Conservation (phyloP, 2,113 vertebrate species). For the Callorhinus ursinus region DNA sequence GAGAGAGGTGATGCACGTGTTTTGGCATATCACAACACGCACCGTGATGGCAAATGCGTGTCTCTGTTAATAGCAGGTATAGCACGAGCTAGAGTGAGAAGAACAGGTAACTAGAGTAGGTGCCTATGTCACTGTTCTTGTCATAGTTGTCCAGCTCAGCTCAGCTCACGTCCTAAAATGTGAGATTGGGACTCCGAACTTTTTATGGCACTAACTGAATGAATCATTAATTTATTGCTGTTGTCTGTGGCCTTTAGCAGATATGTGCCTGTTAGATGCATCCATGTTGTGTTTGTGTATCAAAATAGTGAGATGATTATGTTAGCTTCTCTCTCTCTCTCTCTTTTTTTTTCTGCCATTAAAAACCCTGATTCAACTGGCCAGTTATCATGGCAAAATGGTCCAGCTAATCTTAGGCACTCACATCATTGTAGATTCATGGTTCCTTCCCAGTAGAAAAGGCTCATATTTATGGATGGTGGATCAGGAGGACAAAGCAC, state of each 20-base stretch:
- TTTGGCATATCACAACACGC: not conserved
- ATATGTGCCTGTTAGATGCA: not conserved
- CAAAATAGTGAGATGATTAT: not conserved
- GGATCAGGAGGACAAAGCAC: not conserved
- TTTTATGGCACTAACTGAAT: not conserved
- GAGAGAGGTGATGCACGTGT: not conserved
- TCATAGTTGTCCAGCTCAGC: conserved; percentile 31
- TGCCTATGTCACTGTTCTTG: not conserved
- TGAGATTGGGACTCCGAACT: not conserved
- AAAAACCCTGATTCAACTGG: not conserved
- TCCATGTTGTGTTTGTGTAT: not conserved
- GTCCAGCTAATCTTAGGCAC: not conserved
- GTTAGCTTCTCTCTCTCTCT: not conserved
- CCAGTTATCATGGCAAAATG: not conserved
- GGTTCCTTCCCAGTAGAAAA: not conserved
- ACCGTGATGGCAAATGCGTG: conserved; percentile 6
- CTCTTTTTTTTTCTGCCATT: not conserved
- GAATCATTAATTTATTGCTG: not conserved
- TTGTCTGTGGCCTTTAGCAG: not conserved
- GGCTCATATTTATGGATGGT: not conserved
- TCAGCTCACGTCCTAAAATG: conserved; percentile 4
- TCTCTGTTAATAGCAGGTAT: conserved; percentile 47
- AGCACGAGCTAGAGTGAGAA: conserved; percentile 50
- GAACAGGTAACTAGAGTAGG: conserved; percentile 46
- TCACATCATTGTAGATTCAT: not conserved